Evolutionary conservation across 2,113 vertebrate species (phyloP).

Genomic region (Tychaedon coryphoeus): DNA sequence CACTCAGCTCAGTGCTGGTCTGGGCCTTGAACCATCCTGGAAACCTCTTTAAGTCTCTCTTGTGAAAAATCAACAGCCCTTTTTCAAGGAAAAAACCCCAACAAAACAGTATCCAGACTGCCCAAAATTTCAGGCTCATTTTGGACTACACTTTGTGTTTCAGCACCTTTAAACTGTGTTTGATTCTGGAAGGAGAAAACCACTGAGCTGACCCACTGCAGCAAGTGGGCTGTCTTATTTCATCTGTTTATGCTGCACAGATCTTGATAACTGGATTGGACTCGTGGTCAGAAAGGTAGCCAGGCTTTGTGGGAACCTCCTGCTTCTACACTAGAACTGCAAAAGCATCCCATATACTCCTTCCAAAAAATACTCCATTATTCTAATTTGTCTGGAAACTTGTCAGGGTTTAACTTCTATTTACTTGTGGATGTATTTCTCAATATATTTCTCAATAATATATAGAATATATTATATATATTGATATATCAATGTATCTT

Average conservation of each 20-base stretch:
- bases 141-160: neutral
- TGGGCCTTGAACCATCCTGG: neutral
- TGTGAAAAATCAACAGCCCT: neutral
- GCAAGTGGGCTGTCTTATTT: neutral
- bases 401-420: neutral
- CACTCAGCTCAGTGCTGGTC: neutral
- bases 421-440: neutral
- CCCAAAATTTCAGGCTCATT: neutral
- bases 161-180: neutral
- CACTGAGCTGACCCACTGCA: neutral
- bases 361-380: neutral
- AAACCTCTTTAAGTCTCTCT: neutral
- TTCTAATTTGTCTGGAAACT: neutral
- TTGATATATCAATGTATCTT: neutral
- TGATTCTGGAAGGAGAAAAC: neutral
- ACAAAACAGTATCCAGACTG: neutral
- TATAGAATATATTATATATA: neutral
- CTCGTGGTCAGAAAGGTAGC: neutral
- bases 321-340: neutral
- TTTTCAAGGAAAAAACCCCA: neutral
- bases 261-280: neutral
- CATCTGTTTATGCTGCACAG: rapidly evolving
- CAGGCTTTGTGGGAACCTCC: neutral
- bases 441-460: neutral
- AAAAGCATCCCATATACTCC: neutral